A percentile compares a stretch with the other conserved stretches of the same genome.
Conservation (phyloP, 2,888 invertebrate species). For the Muschampia plurimacula region DNA sequence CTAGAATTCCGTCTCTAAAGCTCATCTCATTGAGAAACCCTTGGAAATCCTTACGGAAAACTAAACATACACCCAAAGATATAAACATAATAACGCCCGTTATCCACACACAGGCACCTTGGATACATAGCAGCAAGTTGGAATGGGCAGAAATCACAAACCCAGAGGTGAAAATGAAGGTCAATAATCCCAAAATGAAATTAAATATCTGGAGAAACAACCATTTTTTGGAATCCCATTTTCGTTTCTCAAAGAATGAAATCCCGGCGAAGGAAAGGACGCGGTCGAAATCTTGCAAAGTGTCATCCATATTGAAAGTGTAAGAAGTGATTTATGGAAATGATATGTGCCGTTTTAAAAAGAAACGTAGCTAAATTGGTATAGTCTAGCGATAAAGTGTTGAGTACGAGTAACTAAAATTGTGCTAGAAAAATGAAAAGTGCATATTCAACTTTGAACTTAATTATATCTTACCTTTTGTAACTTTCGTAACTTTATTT, state of each 20-base stretch:
- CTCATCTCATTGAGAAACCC: conserved; percentile 66
- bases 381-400: conserved; percentile 46
- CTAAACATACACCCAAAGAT: conserved; percentile 64
- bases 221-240: conserved; percentile 65
- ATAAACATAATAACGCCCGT: conserved; percentile 75
- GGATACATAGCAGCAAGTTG: conserved; percentile 64
- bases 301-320: conserved; percentile 62
- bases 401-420: conserved; percentile 17
- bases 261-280: conserved; percentile 69
- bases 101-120: conserved; percentile 76
- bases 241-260: conserved; percentile 61
- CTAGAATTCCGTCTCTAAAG: conserved; percentile 62
- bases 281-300: conserved; percentile 61
- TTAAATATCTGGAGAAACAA: conserved; percentile 65
- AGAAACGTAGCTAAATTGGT: conserved; percentile 47
- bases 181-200: conserved; percentile 61
- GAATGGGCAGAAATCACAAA: conserved; percentile 60
- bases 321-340: conserved; percentile 48
- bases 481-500: not conserved
- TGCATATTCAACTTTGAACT: conserved; percentile 21
- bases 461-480: not conserved
- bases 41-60: conserved; percentile 64
- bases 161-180: conserved; percentile 67
- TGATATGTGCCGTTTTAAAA: conserved; percentile 48
- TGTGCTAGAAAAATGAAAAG: conserved; percentile 4